Evolutionary conservation across 2,113 vertebrate genomes (phyloP).

Genomic region (Climacteris rufus): DNA sequence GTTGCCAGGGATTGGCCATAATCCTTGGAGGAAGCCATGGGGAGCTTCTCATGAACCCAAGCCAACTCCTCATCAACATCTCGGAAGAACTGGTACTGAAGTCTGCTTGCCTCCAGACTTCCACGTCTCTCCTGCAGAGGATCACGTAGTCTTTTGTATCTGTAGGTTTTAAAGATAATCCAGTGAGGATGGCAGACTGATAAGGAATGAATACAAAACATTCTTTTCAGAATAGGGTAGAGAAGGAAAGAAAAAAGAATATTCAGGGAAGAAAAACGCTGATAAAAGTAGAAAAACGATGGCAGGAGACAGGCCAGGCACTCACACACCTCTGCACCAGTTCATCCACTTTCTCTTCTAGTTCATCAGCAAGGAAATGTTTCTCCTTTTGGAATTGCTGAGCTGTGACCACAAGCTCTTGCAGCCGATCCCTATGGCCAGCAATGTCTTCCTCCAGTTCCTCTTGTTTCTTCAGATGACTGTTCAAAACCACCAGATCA

Average conservation of each 20-base stretch:
- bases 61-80: constrained; percentile 81
- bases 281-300: neutral
- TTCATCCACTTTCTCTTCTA: constrained; percentile 73
- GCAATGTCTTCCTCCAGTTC: constrained; percentile 80
- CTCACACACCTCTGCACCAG: constrained; percentile 77
- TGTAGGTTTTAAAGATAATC: constrained; percentile 44
- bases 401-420: constrained; percentile 73
- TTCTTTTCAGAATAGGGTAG: neutral
- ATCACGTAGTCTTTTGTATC: constrained; percentile 76
- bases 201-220: neutral
- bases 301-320: neutral
- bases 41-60: constrained; percentile 82
- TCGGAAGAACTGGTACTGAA: constrained; percentile 82
- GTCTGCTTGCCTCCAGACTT: constrained; percentile 78
- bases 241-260: neutral
- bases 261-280: neutral
- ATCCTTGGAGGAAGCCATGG: constrained; percentile 69
- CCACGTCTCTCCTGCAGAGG: constrained; percentile 73
- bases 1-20: constrained; percentile 71
- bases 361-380: constrained; percentile 77
- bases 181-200: neutral
- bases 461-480: constrained; percentile 78
- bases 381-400: constrained; percentile 73
- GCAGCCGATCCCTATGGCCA: constrained; percentile 67
- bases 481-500: constrained; percentile 72